Evolutionary conservation across 2,888 invertebrate species (phyloP).

Genomic region (Lypha dubia): DNA sequence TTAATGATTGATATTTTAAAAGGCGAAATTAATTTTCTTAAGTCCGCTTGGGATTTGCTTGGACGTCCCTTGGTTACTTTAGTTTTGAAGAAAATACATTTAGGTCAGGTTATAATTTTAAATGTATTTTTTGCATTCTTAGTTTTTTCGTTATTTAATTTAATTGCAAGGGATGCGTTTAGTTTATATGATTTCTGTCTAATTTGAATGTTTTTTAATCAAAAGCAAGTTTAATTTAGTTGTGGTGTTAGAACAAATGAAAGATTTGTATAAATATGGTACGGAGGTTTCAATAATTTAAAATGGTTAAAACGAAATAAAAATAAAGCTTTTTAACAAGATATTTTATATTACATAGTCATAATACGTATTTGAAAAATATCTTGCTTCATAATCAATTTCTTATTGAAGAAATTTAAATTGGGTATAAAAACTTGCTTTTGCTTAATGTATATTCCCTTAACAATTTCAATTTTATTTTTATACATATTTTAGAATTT

Average conservation of each 20-base stretch:
- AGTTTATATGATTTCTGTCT: slow-evolving; percentile 73
- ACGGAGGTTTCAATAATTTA: neutral
- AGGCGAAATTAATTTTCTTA: slow-evolving; percentile 98
- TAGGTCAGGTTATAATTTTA: slow-evolving; percentile 87
- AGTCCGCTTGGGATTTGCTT: slow-evolving; percentile 98
- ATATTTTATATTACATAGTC: neutral
- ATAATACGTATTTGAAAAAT: neutral
- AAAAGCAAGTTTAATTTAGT: slow-evolving; percentile 72
- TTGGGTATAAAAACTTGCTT: slow-evolving; percentile 60
- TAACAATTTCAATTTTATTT: slow-evolving; percentile 53
- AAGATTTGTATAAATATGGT: neutral
- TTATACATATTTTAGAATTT: slow-evolving; percentile 34
- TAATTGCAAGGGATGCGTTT: slow-evolving; percentile 76
- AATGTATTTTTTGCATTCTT: slow-evolving; percentile 71
- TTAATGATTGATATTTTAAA: slow-evolving; percentile 98
- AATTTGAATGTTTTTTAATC: slow-evolving; percentile 68
- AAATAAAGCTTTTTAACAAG: neutral
- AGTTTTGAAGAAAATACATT: slow-evolving; percentile 93
- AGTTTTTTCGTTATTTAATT: slow-evolving; percentile 75
- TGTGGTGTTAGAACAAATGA: slow-evolving; percentile 23
- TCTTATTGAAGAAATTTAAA: neutral
- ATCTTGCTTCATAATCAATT: neutral
- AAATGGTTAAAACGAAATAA: neutral
- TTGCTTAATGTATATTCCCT: slow-evolving; percentile 44
- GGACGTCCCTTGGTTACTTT: slow-evolving; percentile 98